phyloP scores from a whole-genome alignment of 2,797 vertebrate genomes.

The Anabacerthia variegaticeps region DNA sequence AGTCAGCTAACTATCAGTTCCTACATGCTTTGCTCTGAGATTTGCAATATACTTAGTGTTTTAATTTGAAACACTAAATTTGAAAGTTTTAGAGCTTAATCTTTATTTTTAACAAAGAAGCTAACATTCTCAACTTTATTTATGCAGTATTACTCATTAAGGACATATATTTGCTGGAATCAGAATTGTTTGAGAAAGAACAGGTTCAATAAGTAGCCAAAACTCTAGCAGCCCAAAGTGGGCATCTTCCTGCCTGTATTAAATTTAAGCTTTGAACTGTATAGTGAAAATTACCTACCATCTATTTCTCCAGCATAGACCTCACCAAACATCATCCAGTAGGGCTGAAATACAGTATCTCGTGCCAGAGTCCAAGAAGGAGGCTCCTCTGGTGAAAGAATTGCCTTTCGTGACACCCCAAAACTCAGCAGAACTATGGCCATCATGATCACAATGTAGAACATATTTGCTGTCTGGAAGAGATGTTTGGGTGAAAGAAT shows the following conservation, averaged over 20 bases:
- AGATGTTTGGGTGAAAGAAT: background rate
- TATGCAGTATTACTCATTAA: background rate
- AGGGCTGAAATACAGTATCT: constrained; percentile 93
- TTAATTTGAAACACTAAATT: background rate
- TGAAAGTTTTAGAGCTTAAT: background rate
- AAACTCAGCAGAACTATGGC: constrained; percentile 93
- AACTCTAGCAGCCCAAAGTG: background rate
- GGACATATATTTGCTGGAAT: background rate
- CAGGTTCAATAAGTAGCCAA: background rate
- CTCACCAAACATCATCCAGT: constrained; percentile 99
- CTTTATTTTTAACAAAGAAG: background rate
- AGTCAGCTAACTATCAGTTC: background rate
- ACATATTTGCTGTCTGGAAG: constrained; percentile 93
- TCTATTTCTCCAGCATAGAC: constrained; percentile 92
- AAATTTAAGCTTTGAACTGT: background rate
- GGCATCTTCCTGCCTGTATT: background rate
- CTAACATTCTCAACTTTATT: background rate
- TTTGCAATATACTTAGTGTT: background rate
- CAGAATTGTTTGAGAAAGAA: background rate
- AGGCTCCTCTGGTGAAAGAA: constrained; percentile 89
- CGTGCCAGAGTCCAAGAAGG: constrained; percentile 90
- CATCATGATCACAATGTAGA: constrained; percentile 98
- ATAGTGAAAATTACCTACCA: constrained; percentile 75
- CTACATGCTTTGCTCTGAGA: background rate
- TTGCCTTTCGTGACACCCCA: constrained; percentile 93